Percentiles rank a stretch among this genome's conserved stretches.
Conservation (phyloP, 2,888 invertebrate genomes). For the Sinhomidia bicolor region DNA sequence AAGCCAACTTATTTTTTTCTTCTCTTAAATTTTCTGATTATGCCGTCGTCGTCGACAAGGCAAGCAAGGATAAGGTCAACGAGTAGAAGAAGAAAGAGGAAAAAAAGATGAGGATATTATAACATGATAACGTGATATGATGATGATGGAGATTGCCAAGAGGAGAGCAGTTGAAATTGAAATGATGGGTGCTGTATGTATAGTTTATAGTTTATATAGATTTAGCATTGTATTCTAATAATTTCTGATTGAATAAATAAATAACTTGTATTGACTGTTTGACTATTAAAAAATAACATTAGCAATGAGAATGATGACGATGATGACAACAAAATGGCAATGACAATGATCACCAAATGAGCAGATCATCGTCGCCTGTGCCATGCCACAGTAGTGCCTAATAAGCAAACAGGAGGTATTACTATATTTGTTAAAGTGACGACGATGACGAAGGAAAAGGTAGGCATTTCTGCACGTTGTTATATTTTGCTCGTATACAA, state of each 20-base stretch:
- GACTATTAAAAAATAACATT: slow-evolving; percentile 45
- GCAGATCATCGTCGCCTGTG: slow-evolving; percentile 27
- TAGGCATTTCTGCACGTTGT: neutral
- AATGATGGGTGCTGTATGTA: neutral
- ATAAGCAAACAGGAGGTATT: neutral
- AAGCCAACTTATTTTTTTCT: slow-evolving; percentile 7
- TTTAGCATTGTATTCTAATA: neutral
- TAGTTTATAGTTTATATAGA: neutral
- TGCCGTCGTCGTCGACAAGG: slow-evolving; percentile 41
- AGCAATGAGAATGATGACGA: slow-evolving; percentile 48
- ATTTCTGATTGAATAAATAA: slow-evolving; percentile 45
- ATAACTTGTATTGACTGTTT: slow-evolving; percentile 45
- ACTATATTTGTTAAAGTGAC: no score
- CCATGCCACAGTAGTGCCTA: neutral
- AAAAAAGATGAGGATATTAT: slow-evolving; percentile 34
- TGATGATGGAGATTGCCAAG: no score
- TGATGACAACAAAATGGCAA: slow-evolving; percentile 36
- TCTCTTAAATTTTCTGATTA: slow-evolving; percentile 45
- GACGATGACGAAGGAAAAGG: neutral
- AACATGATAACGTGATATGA: neutral
- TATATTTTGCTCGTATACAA: neutral
- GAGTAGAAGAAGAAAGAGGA: slow-evolving; percentile 64
- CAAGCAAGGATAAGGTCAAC: slow-evolving; percentile 76
- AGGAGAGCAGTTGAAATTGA: slow-evolving; percentile 1
- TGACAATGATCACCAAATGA: slow-evolving; percentile 53